Evolutionary conservation across 1,140 invertebrate species (phyloP), one percentile per base, ranked within the genome.

Genomic region (Cardiocondyla obscurior): DNA sequence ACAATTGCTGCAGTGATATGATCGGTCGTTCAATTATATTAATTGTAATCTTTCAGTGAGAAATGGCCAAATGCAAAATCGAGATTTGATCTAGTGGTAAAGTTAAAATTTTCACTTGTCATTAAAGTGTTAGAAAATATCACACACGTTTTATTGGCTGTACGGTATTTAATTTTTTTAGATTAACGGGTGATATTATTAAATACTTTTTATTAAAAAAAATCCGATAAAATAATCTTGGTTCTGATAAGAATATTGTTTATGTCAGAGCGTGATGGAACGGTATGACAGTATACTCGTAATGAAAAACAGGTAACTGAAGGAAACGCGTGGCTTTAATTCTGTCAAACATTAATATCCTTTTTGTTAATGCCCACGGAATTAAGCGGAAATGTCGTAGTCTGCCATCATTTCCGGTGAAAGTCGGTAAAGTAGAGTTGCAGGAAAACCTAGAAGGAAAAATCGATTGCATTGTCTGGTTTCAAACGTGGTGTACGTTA

Each of bases 341-440:
- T 84, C 28, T 39, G 81, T 55, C 55, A 36, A 88, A 46, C 60
- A 62, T 77, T 86, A 81, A 88, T 89, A 86, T 89, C 84, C 84
- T n/a, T 42, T 73, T 64, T n/a, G 49, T 81, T 82, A 88, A 86
- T 83, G 51, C 10, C 12, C 16, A 14, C n/a, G 53, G 58, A 83
- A 90, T 90, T 85, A 81, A 81, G 51, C 82, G 86, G 85, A 90
- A 90, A 89, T 83, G 82, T 83, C n/a, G 79, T 22, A 82, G 67
- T 64, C 25, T 83, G 64, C 51, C 25, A 74, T 57, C 84, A 89
- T 90, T 87, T 90, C 85, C 88, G 82, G 76, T 81, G 36, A 14
- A 28, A 22, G 53, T 73, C 70, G 70, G 36, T 58, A 58, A 73
- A 58, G 65, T 28, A 69, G 65, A 51, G 19, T 22, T 72, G 3